phyloP scores from a whole-genome alignment of 2,113 vertebrate species.

The Embiotoca jacksoni region DNA sequence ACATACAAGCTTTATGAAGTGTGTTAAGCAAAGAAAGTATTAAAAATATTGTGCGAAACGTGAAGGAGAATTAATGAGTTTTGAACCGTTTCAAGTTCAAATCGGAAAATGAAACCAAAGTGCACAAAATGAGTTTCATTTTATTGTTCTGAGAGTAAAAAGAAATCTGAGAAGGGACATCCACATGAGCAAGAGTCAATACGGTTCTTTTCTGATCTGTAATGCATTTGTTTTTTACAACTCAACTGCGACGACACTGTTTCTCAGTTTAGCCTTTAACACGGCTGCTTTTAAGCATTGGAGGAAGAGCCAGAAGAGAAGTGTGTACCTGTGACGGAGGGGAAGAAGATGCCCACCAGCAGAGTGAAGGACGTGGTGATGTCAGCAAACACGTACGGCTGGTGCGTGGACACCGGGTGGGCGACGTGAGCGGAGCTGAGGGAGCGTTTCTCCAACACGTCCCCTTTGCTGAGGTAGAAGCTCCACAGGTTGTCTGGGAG shows the following conservation, averaged over 20 bases:
- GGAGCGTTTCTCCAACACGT: conserved; percentile 87
- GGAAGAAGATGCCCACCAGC: conserved; percentile 95
- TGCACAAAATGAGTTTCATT: too few relatives aligned
- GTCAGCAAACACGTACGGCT: conserved; percentile 89
- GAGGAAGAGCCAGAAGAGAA: background rate
- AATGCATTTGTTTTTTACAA: background rate
- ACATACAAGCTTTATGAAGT: too few relatives aligned
- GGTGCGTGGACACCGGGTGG: conserved; percentile 77
- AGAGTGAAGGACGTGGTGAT: conserved; percentile 93
- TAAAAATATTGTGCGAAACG: background rate
- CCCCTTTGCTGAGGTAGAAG: conserved; percentile 88
- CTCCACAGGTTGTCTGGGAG: conserved; percentile 91
- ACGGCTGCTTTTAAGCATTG: too few relatives aligned
- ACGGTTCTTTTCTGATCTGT: background rate
- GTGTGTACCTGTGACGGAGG: conserved; percentile 90
- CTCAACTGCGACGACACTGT: too few relatives aligned
- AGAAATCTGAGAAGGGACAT: too few relatives aligned
- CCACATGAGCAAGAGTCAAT: background rate
- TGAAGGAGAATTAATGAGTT: background rate
- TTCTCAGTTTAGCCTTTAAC: too few relatives aligned
- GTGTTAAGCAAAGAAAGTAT: too few relatives aligned
- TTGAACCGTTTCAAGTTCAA: too few relatives aligned
- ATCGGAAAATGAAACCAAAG: too few relatives aligned
- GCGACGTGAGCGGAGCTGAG: conserved; percentile 73
- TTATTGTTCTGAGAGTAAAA: too few relatives aligned